Evolutionary conservation across 2,888 invertebrate species (phyloP).

Genomic region (Steromphala cineraria): DNA sequence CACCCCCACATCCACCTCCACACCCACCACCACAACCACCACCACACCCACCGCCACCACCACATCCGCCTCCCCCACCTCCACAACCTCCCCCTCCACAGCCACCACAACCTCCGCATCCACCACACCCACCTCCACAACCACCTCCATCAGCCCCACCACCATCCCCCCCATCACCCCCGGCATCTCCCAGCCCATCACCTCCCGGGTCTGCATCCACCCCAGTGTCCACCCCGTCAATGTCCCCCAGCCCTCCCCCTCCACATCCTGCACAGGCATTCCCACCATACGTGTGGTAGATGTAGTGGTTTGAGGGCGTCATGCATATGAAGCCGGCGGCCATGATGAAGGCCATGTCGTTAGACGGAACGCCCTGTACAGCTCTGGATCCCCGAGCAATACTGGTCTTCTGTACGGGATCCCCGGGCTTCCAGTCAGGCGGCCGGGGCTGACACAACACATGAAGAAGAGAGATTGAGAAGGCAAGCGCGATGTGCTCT

Average conservation of each 20-base stretch:
- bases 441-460: conserved; percentile 77
- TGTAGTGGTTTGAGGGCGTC: conserved; percentile 71
- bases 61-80: conserved; percentile 17
- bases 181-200: conserved; percentile 26
- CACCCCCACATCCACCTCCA: conserved; percentile 24
- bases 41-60: conserved; percentile 25
- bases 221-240: conserved; percentile 24
- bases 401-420: conserved; percentile 22
- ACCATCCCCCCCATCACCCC: conserved; percentile 27
- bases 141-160: conserved; percentile 35
- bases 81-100: conserved; percentile 32
- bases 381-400: conserved; percentile 41
- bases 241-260: conserved; percentile 30
- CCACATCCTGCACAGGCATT: conserved; percentile 63
- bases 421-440: conserved; percentile 35
- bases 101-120: conserved; percentile 26
- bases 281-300: conserved; percentile 51
- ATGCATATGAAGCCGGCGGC: conserved; percentile 76
- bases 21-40: conserved; percentile 38
- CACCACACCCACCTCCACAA: conserved; percentile 15
- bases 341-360: conserved; percentile 71
- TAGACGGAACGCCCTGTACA: conserved; percentile 60
- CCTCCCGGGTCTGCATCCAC: conserved; percentile 26
- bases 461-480: conserved; percentile 76
- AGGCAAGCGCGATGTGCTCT: conserved; percentile 76